Conservation (phyloP, 2,888 invertebrate genomes). For the Hedya salicella region DNA sequence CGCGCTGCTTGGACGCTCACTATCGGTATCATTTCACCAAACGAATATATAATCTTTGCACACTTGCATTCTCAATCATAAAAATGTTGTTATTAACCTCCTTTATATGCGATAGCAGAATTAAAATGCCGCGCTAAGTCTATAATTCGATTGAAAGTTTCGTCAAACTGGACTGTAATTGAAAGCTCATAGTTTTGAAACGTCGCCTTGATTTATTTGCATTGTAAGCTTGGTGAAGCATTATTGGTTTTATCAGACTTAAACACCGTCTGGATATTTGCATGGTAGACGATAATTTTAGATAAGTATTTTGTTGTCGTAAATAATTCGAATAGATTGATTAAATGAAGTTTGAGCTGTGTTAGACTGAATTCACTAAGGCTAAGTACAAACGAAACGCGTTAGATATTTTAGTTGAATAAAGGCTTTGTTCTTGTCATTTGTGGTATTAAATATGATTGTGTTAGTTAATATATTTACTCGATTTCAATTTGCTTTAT, state of each 20-base stretch:
- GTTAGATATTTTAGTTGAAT: too few relatives aligned
- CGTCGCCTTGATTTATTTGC: not conserved
- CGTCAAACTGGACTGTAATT: not conserved
- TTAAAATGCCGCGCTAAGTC: not conserved
- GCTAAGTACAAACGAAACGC: too few relatives aligned
- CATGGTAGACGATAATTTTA: not conserved
- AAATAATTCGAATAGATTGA: not conserved
- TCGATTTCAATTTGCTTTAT: too few relatives aligned
- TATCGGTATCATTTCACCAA: too few relatives aligned
- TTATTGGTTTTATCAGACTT: slow-evolving; percentile 2
- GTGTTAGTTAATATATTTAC: too few relatives aligned
- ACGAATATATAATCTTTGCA: too few relatives aligned
- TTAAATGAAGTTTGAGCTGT: not conserved
- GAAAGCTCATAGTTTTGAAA: not conserved
- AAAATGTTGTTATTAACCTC: too few relatives aligned
- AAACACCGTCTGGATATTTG: slow-evolving; percentile 5
- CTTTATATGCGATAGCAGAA: not conserved
- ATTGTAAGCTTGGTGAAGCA: slow-evolving; percentile 7
- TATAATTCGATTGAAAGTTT: not conserved
- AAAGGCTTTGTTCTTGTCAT: too few relatives aligned
- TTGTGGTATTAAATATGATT: too few relatives aligned
- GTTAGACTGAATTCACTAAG: not conserved
- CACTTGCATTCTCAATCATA: too few relatives aligned
- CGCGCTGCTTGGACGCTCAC: too few relatives aligned
- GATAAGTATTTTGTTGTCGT: not conserved